These are phyloP conservation scores for Cynoglossus semilaevis DNA, from an alignment of 2,113 vertebrate species.

Conservation along the genomic window DNA sequence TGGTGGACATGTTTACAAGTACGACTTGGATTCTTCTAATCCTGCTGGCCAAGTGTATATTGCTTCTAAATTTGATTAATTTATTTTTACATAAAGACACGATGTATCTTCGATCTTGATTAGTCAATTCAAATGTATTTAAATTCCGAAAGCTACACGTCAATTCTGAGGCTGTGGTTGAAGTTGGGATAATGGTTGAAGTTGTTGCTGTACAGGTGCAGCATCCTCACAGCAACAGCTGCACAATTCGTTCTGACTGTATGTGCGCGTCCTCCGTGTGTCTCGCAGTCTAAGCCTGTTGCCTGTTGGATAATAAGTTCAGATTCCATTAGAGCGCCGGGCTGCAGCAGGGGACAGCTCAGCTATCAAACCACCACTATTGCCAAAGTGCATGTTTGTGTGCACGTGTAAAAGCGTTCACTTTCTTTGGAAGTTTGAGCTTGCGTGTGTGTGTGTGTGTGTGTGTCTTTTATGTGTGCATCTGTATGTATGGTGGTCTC, in stretches of 20 bases:
- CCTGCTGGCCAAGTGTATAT: neutral
- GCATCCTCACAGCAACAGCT: no score
- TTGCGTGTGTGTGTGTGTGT: constrained; percentile 19
- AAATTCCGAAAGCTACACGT: no score
- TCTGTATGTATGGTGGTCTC: constrained; percentile 46
- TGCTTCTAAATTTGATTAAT: no score
- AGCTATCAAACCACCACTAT: constrained; percentile 56
- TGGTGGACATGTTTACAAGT: constrained; percentile 5
- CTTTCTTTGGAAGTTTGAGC: neutral
- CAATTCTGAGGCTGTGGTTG: no score
- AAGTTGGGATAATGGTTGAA: no score
- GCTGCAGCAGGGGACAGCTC: constrained; percentile 58
- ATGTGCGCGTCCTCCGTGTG: constrained; percentile 39
- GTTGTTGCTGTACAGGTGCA: no score
- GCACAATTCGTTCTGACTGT: no score
- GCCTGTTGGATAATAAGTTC: constrained; percentile 63
- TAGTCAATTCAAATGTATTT: no score
- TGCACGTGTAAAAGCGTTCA: neutral
- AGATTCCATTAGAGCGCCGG: constrained; percentile 63
- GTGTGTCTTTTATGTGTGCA: constrained; percentile 23
- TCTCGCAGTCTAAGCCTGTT: constrained; percentile 42
- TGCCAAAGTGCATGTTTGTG: constrained; percentile 31
- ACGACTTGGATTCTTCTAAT: constrained; percentile 23
- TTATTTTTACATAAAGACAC: no score
- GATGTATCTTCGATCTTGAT: no score